Base-by-base conservation (phyloP, 2,113 vertebrate species). In the Tragelaphus buxtoni region DNA sequence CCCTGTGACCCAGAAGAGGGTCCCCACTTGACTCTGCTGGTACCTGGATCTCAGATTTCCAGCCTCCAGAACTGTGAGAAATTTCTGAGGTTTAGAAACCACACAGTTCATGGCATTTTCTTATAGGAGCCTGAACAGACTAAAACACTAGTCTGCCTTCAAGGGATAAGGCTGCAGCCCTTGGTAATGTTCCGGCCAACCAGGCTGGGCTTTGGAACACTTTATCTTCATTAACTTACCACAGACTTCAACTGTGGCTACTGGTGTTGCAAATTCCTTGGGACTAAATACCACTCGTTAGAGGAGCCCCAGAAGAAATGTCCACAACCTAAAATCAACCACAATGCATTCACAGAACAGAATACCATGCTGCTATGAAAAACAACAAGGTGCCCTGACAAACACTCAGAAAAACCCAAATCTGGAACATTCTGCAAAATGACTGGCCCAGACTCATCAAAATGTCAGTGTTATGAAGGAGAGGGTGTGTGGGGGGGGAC, bases 211-310 rank as follows among this genome's bases (percentile, higher is more conserved):
- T 90, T 90, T 92, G 56, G 45, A 82, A 95, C 24, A 61, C 45
- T 87, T 80, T 63, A 56, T 96, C 56, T 94, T 92, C 76, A 90
- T 83, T 83, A 94, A 80, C 45, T 51, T 7, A 93, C 80, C 94
- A 94, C 63, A 90, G 85, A 76, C 17, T 72, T 96, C 49, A 17
- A 83, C 35, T 49, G 35, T 84, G 39, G 76, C 47, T 72, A 65
- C 6, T 7, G 11, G n/a, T 42, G 22, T 47, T 24, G 65, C 69
- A 84, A 53, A 90, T 26, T 87, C 63, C 42, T 65, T 77, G 56
- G 74, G 17, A 90, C 13, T 82, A 89, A 83, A 91, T 49, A 86
- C 7, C 49, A 35, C 35, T 47, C 69, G 22, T 83, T 42, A 49
- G n/a, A 91, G 9, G 47, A 63, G 53, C 24, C 84, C 92, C 49